These are phyloP conservation scores for Cassiopea xamachana DNA, from an alignment of 30 jellyfish, hydroid and myxozoan species.

Conservation along the genomic window DNA sequence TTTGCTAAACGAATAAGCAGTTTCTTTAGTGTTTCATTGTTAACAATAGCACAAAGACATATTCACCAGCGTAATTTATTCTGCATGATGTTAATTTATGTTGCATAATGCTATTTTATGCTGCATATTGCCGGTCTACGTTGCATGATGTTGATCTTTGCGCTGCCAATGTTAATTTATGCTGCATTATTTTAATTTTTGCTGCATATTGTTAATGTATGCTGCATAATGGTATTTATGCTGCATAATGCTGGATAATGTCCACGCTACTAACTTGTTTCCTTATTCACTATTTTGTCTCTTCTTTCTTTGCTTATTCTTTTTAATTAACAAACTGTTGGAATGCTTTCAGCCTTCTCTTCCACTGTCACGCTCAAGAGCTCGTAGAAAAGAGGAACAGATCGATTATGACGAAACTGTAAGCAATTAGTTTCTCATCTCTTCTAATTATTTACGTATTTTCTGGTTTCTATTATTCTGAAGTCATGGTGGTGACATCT, in stretches of 20 bases:
- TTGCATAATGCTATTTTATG: not conserved
- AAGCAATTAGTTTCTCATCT: not conserved
- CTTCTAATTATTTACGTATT: not conserved
- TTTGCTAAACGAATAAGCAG: too few relatives aligned
- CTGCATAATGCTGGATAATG: not conserved
- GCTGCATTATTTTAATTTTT: too few relatives aligned
- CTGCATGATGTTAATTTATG: not conserved
- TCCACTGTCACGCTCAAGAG: constrained; percentile 4
- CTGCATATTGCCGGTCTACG: not conserved
- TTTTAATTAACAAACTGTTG: not conserved
- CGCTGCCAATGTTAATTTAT: too few relatives aligned
- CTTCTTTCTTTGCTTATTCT: not conserved
- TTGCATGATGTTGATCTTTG: not conserved
- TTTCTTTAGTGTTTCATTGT: too few relatives aligned
- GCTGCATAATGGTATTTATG: too few relatives aligned
- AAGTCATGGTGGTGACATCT: too few relatives aligned
- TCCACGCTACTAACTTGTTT: not conserved
- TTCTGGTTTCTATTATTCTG: too few relatives aligned
- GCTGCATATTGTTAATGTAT: too few relatives aligned
- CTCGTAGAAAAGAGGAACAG: constrained; percentile 18
- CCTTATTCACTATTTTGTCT: not conserved
- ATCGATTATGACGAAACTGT: constrained; percentile 24
- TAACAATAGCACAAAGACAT: too few relatives aligned
- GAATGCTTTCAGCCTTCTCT: constrained; percentile 12
- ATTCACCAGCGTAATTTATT: not conserved